Percentiles rank a stretch among this genome's conserved stretches.
These are phyloP conservation scores for Chydorus sphaericus DNA, from an alignment of 2,888 invertebrate genomes.

Conservation along the genomic window DNA sequence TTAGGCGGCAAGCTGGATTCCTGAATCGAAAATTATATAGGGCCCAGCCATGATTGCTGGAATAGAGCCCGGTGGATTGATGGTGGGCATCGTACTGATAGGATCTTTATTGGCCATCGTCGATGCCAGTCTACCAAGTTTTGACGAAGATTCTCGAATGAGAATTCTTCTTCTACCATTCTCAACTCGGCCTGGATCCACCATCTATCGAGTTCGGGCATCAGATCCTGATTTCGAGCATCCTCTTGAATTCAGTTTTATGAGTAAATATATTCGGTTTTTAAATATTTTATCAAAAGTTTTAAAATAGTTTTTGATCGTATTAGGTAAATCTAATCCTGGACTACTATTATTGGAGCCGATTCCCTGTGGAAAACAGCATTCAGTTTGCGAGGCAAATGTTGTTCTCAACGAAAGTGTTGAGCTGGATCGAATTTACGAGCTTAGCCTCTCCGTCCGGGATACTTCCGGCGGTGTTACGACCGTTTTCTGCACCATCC, in stretches of 20 bases:
- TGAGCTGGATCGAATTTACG: conserved; percentile 36
- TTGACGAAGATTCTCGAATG: conserved; percentile 14
- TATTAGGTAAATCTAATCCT: conserved; percentile 48
- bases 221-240: conserved; percentile 78
- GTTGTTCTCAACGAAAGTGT: conserved; percentile 59
- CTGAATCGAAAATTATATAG: no score
- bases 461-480: conserved; percentile 64
- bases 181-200: conserved; percentile 29
- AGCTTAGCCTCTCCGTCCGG: conserved; percentile 31
- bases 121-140: conserved; percentile 8
- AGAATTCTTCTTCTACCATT: conserved; percentile 8
- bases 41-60: no score
- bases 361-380: conserved; percentile 68
- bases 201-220: conserved; percentile 74
- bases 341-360: conserved; percentile 63
- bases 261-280: conserved; percentile 34
- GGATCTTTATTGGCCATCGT: background rate
- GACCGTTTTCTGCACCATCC: conserved; percentile 60
- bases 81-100: no score
- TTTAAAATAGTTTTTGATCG: background rate
- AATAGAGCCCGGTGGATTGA: no score
- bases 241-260: conserved; percentile 64
- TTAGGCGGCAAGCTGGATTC: no score
- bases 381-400: conserved; percentile 79
- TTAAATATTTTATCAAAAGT: background rate